Evolutionary conservation across 35 echinoderm and acorn worm species (phyloP).

Genomic region (Acanthaster planci): DNA sequence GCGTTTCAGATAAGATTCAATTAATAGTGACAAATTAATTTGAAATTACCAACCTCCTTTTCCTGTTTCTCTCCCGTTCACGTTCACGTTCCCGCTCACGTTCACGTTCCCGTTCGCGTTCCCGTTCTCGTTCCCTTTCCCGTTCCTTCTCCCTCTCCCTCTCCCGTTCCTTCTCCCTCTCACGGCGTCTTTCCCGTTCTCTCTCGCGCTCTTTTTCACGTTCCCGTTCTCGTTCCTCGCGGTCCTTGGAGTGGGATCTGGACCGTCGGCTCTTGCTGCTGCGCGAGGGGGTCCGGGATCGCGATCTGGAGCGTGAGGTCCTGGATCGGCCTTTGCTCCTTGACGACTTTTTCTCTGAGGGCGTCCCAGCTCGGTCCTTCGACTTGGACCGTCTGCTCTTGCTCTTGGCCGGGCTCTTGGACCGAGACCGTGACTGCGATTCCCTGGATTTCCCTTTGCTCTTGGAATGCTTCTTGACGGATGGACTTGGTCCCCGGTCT

Average conservation of each 20-base stretch:
- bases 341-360: background rate
- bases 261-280: conserved; percentile 47
- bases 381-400: conserved; percentile 30
- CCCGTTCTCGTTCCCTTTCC: background rate
- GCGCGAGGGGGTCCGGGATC: background rate
- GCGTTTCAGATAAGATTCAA: background rate
- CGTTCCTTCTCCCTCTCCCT: background rate
- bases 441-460: conserved; percentile 11
- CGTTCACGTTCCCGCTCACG: conserved; percentile 6
- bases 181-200: background rate
- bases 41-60: background rate
- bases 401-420: background rate
- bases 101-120: conserved; percentile 4
- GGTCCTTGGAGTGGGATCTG: background rate
- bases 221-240: conserved; percentile 41
- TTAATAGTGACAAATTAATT: background rate
- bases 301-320: no score
- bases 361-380: conserved; percentile 8
- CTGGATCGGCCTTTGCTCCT: no score
- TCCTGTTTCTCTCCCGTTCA: conserved; percentile 1
- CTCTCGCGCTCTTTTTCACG: conserved; percentile 25
- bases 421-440: background rate
- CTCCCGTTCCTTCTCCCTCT: conserved; percentile 7
- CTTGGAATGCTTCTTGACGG: background rate
- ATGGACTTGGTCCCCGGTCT: background rate